Base-by-base conservation (phyloP, 1,140 invertebrate genomes). In the Cydia fagiglandana region DNA sequence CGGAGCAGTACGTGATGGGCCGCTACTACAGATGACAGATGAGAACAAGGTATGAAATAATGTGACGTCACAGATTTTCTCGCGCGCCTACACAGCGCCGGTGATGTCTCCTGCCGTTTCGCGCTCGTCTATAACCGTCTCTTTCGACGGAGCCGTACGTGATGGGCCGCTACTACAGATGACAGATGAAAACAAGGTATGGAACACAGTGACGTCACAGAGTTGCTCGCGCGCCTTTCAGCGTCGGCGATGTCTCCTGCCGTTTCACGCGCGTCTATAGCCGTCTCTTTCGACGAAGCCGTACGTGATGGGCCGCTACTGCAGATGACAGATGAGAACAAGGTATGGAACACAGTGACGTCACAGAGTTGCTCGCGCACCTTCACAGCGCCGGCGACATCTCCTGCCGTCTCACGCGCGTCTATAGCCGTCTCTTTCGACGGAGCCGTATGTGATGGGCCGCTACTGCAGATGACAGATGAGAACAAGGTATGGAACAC, bases 401-500 rank as follows among this genome's bases (percentile, higher is more conserved):
- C 97, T 0, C 94, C 95, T 1, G 95, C 96, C 0, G 96, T 95
- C 15, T 97, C 96, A 64, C 94, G 94, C 0, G 53, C 96, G 93
- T 53, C 96, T 95, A 82, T 96, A 95, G 34, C 94, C 95, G 64
- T 95, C 93, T 83, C 94, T 73, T 91, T 92, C 83, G 89, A 91
- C 47, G 73, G 93, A 30, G 17, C 34, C 10, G 93, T 94, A 15
- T 91, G 89, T 50, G 94, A 96, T 79, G 95, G 95, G 38, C 93
- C 96, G 7, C 83, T 97, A 2, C 93, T 97, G 41, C 95, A 96
- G 73, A 84, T 97, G 17, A 94, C 41, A 2, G 41, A 94, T 80
- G 94, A 93, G 13, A 61, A 73, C 6, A 84, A 85, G 84, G 89
- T 91, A 77, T 47, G 20, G 73, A 64, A 17, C 50, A 17, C 50